A percentile compares a stretch with the other conserved stretches of the same genome.
These are phyloP conservation scores for Chymomyza procnemis DNA, from an alignment of 2,888 invertebrate genomes.

Conservation along the genomic window DNA sequence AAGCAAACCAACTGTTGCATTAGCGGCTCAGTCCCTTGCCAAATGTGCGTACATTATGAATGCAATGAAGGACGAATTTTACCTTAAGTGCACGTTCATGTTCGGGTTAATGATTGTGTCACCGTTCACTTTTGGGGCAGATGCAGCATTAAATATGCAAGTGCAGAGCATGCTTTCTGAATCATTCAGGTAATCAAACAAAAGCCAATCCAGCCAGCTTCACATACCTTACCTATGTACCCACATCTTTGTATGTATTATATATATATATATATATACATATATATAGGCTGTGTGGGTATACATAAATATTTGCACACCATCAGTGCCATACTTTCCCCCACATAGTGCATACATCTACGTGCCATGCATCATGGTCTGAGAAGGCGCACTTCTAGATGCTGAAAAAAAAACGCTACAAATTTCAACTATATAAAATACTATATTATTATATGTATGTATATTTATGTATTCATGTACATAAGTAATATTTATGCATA, in stretches of 20 bases:
- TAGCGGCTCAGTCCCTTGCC: neutral
- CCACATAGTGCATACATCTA: neutral
- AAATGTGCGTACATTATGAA: neutral
- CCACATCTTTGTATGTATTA: too few species aligned
- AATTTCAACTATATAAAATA: too few species aligned
- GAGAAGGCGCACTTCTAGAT: too few species aligned
- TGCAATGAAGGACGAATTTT: too few species aligned
- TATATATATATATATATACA: too few species aligned
- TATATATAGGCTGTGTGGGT: too few species aligned
- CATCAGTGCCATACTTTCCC: neutral
- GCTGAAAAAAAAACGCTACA: too few species aligned
- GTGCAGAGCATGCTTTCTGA: neutral
- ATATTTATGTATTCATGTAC: too few species aligned
- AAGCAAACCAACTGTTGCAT: slow-evolving; percentile 32
- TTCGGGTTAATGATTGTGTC: neutral
- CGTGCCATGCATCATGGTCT: too few species aligned
- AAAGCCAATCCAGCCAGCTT: neutral
- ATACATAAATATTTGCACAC: neutral
- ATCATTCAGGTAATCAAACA: slow-evolving; percentile 21
- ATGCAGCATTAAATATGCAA: neutral
- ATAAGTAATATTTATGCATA: too few species aligned
- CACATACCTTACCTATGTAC: neutral
- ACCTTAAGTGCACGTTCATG: too few species aligned
- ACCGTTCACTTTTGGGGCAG: neutral
- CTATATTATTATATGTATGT: too few species aligned